These are phyloP conservation scores for Equus quagga DNA, from an alignment of 2,113 vertebrate species.

Conservation along the genomic window DNA sequence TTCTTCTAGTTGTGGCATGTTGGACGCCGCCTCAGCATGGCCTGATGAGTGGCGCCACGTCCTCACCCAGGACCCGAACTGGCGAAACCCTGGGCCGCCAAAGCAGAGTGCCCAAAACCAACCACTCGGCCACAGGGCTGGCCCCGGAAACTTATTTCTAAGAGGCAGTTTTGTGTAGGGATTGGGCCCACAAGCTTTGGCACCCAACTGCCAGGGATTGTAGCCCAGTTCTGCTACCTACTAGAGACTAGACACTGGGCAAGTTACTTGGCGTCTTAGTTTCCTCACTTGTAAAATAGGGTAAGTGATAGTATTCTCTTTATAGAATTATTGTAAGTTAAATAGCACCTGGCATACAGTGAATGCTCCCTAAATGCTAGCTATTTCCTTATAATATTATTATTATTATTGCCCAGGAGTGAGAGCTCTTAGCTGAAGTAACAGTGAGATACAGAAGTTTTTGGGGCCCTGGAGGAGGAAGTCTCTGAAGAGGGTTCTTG, in stretches of 20 bases:
- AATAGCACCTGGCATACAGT: background rate
- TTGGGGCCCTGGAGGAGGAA: background rate
- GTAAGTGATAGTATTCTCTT: background rate
- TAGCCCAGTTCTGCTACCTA: background rate
- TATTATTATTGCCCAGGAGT: background rate
- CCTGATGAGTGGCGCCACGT: no score
- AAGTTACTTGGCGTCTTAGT: background rate
- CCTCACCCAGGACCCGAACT: no score
- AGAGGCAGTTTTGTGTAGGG: background rate
- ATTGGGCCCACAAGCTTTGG: background rate
- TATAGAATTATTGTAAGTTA: background rate
- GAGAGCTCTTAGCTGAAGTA: background rate
- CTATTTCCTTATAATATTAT: background rate
- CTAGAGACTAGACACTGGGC: background rate
- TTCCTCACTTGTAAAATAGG: background rate
- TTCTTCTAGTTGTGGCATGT: no score
- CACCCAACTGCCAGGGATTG: background rate
- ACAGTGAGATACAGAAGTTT: background rate
- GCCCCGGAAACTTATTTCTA: background rate
- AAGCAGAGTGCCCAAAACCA: no score
- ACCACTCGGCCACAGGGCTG: no score
- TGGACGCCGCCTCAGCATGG: no score
- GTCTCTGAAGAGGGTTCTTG: background rate
- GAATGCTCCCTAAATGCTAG: background rate
- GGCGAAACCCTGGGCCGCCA: no score